A percentile compares a stretch with the other conserved stretches of the same genome.
These are phyloP conservation scores for Andrena camellia DNA, from an alignment of 2,888 invertebrate species.

Conservation along the genomic window DNA sequence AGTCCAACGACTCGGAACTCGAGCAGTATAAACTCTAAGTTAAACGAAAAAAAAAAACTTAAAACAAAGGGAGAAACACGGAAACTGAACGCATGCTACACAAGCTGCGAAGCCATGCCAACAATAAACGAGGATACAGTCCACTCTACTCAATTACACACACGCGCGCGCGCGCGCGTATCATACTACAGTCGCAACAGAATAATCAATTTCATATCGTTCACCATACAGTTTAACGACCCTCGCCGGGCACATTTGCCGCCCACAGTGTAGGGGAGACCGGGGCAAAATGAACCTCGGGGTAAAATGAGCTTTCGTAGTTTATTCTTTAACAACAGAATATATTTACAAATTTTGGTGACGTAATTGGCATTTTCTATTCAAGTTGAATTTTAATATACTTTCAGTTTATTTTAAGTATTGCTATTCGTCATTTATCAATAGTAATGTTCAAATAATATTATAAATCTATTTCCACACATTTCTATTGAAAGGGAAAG, in stretches of 20 bases:
- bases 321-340: too few species aligned
- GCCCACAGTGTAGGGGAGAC: too few species aligned
- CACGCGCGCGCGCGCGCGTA: not conserved
- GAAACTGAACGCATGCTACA: slow-evolving; percentile 39
- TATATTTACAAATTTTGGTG: too few species aligned
- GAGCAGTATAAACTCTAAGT: not conserved
- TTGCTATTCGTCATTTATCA: too few species aligned
- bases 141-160: slow-evolving; percentile 30
- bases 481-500: too few species aligned
- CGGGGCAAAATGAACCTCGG: too few species aligned
- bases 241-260: not conserved
- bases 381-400: too few species aligned
- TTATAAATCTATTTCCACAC: too few species aligned
- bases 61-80: not conserved
- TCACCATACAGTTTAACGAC: not conserved
- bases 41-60: not conserved
- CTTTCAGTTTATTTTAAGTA: too few species aligned
- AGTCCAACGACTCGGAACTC: slow-evolving; percentile 1
- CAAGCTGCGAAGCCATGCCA: slow-evolving; percentile 59
- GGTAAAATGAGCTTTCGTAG: too few species aligned
- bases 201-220: not conserved
- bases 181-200: not conserved
- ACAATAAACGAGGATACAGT: slow-evolving; percentile 28
- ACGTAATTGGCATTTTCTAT: too few species aligned
- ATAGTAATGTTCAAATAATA: too few species aligned